Conservation (phyloP, 2,888 invertebrate species). For the Noctua janthe region DNA sequence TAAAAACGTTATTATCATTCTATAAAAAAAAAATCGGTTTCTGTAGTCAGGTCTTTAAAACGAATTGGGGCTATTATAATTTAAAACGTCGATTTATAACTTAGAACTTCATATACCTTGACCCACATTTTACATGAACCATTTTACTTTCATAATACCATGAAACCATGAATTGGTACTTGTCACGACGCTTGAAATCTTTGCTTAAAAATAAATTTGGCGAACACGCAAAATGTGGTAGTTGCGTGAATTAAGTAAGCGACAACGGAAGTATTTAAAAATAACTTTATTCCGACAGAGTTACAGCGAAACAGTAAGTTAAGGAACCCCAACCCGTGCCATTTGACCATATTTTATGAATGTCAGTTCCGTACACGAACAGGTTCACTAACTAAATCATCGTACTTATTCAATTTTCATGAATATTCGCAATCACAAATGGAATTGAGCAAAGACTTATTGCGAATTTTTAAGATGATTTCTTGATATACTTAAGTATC, state of each 20-base stretch:
- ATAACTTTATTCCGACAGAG: no score
- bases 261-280: no score
- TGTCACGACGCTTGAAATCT: not conserved
- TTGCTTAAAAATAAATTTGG: slow-evolving; percentile 31
- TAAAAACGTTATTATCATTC: not conserved
- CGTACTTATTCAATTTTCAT: slow-evolving; percentile 8
- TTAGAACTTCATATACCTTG: not conserved
- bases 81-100: not conserved
- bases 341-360: slow-evolving; percentile 28
- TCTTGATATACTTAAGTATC: not conserved
- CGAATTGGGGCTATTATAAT: not conserved
- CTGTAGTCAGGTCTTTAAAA: not conserved
- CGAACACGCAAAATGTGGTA: slow-evolving; percentile 27
- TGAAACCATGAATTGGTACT: slow-evolving; percentile 18
- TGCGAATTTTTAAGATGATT: slow-evolving; percentile 1
- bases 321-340: no score
- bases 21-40: not conserved
- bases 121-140: slow-evolving; percentile 5
- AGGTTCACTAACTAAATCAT: slow-evolving; percentile 22
- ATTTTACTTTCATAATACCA: slow-evolving; percentile 12
- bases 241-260: no score
- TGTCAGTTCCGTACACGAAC: slow-evolving; percentile 34
- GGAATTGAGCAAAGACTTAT: slow-evolving; percentile 1
- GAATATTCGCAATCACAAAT: slow-evolving; percentile 10
- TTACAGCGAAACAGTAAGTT: no score